These are phyloP conservation scores for Agrilus planipennis DNA, from an alignment of 1,140 invertebrate species.

Conservation along the genomic window DNA sequence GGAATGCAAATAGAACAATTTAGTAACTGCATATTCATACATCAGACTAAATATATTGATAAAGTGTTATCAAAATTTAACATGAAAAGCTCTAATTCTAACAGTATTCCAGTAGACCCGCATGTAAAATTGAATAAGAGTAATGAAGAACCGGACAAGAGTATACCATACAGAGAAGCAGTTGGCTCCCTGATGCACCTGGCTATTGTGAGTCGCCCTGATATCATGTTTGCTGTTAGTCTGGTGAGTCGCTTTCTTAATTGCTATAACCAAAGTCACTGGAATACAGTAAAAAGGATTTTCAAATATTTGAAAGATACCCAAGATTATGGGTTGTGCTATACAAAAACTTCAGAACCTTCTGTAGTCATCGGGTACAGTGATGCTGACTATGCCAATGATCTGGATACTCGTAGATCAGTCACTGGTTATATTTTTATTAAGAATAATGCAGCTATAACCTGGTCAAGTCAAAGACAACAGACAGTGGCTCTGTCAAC, in stretches of 20 bases:
- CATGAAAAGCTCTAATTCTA: slow-evolving; percentile 3
- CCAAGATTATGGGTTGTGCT: background rate
- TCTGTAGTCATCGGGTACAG: slow-evolving; percentile 15
- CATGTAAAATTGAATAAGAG: slow-evolving; percentile 1
- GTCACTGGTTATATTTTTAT: slow-evolving; percentile 29
- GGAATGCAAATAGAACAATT: slow-evolving; percentile 11
- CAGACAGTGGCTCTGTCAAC: slow-evolving; percentile 28
- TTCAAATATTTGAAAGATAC: slow-evolving; percentile 1
- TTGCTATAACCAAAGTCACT: slow-evolving; percentile 27
- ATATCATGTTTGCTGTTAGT: slow-evolving; percentile 26
- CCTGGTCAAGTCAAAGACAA: slow-evolving; percentile 30
- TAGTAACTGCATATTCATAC: slow-evolving; percentile 9
- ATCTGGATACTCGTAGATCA: slow-evolving; percentile 24
- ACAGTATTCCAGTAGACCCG: slow-evolving; percentile 3
- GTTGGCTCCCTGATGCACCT: slow-evolving; percentile 28
- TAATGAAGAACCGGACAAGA: slow-evolving; percentile 11
- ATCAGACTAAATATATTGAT: slow-evolving; percentile 7
- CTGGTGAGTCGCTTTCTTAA: slow-evolving; percentile 28
- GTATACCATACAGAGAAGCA: slow-evolving; percentile 6
- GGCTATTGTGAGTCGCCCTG: slow-evolving; percentile 30
- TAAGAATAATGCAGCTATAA: slow-evolving; percentile 23
- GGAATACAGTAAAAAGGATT: slow-evolving; percentile 11
- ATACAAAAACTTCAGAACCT: too few relatives aligned
- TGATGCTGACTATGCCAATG: slow-evolving; percentile 30
- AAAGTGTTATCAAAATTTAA: slow-evolving; percentile 8